Evolutionary conservation across 2,113 vertebrate genomes (phyloP), one percentile per base, ranked within the genome.

Genomic region (Tretioscincus oriximinensis): DNA sequence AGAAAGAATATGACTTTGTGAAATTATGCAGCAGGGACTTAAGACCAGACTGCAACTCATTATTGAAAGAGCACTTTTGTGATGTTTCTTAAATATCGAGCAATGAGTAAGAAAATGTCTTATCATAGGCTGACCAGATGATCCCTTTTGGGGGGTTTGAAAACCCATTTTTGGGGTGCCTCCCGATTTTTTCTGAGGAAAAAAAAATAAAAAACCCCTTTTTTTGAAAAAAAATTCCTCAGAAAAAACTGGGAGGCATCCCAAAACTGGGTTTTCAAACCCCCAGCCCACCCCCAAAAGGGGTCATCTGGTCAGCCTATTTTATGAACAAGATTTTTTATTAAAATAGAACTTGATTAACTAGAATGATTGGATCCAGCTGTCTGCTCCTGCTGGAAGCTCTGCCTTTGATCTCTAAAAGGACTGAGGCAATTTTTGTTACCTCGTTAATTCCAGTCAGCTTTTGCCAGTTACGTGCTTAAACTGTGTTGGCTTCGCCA

Each of bases 21-120:
- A 82, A 86, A 87, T 84, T 83, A 78, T 66, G 67, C n/a, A 76
- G 60, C 35, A 82, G 63, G 71, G 70, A 63, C 51, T 84, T 63
- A 45, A 84, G 7, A 47, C 54, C 84, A 18, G 41, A 75, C 83
- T 84, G 70, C 75, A 73, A 28, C 54, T 77, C 84, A 45, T 69
- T 78, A 63, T 6, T 45, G 21, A 16, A 80, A 68, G 68, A 70
- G 51, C 81, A 81, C 85, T 82, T 79, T 75, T 12, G 1, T 61
- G 12, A 16, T 7, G 0, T 51, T 75, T 0, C 73, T 85, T 79
- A 16, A 1, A 2, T 67, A 14, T 67, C 29, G 84, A 63, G n/a
- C 54, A 26, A 31, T 73, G 78, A 75, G 1, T 71, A 31, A 84
- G 12, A 41, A 29, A 84, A 47, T 71, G 20, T 3, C 75, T 87